Conservation (phyloP, 2,113 vertebrate genomes). For the Chelonoidis abingdonii region DNA sequence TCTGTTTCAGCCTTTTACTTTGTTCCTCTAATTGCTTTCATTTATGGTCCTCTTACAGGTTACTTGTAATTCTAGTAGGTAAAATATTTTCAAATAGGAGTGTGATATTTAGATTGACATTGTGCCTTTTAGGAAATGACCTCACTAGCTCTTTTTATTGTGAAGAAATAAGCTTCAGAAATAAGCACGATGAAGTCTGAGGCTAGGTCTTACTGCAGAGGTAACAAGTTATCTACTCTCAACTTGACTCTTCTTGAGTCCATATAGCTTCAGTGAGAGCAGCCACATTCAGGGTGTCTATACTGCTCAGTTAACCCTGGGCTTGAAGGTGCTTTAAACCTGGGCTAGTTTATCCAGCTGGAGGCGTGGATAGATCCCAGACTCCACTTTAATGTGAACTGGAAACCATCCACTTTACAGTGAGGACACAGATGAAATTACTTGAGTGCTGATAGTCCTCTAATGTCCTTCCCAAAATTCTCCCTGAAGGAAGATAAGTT, state of each 20-base stretch:
- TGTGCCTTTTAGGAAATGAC: neutral
- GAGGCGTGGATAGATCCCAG: neutral
- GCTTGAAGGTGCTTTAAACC: neutral
- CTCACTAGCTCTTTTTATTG: neutral
- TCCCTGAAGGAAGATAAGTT: neutral
- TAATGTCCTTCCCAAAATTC: neutral
- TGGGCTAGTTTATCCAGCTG: no score
- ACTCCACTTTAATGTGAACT: neutral
- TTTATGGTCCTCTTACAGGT: neutral
- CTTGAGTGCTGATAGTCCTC: neutral
- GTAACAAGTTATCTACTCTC: neutral
- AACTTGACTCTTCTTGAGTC: accelerated
- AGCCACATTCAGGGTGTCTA: neutral
- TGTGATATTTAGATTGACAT: accelerated
- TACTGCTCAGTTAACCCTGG: neutral
- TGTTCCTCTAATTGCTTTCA: neutral
- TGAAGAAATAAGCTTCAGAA: neutral
- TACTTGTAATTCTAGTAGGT: neutral
- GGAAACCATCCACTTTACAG: neutral
- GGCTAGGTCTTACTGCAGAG: neutral
- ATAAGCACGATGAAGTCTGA: neutral
- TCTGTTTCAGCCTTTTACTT: neutral
- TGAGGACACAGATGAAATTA: neutral
- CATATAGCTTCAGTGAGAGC: neutral
- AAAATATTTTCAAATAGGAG: neutral